A percentile compares a stretch with the other conserved stretches of the same genome.
Evolutionary conservation across 2,888 invertebrate species (phyloP).

Genomic region (Hyalella azteca): DNA sequence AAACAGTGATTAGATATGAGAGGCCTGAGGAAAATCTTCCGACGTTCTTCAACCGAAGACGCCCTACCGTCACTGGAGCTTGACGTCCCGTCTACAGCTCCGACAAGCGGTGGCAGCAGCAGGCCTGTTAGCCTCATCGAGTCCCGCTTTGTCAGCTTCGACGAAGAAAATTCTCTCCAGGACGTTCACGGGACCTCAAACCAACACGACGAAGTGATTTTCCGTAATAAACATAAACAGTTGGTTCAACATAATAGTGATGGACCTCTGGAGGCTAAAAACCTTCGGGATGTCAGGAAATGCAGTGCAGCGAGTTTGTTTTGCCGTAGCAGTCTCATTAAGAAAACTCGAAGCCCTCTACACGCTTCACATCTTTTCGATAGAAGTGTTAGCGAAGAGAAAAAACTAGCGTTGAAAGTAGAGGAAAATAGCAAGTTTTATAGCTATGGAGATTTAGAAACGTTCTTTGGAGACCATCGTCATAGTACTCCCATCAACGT

Average conservation of each 20-base stretch:
- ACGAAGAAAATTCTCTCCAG: neutral
- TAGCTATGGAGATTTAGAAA: neutral
- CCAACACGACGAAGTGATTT: neutral
- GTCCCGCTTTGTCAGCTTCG: neutral
- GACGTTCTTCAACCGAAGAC: neutral
- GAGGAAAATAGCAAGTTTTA: neutral
- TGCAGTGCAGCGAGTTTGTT: neutral
- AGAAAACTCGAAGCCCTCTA: neutral
- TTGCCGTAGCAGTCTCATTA: neutral
- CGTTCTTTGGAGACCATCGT: neutral
- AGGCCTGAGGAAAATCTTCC: conserved; percentile 8
- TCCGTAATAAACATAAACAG: neutral
- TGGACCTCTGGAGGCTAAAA: neutral
- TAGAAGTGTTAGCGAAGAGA: neutral
- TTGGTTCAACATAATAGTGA: neutral
- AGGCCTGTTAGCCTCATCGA: conserved; percentile 20
- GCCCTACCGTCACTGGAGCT: neutral
- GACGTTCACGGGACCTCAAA: neutral
- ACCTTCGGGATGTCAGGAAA: neutral
- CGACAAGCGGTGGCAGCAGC: no score
- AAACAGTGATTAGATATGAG: no score
- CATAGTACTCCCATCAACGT: neutral
- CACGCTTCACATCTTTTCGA: neutral
- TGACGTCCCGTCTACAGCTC: neutral
- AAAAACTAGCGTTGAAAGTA: neutral